Conservation (phyloP, 2,888 invertebrate genomes). For the Catocala fraxini region DNA sequence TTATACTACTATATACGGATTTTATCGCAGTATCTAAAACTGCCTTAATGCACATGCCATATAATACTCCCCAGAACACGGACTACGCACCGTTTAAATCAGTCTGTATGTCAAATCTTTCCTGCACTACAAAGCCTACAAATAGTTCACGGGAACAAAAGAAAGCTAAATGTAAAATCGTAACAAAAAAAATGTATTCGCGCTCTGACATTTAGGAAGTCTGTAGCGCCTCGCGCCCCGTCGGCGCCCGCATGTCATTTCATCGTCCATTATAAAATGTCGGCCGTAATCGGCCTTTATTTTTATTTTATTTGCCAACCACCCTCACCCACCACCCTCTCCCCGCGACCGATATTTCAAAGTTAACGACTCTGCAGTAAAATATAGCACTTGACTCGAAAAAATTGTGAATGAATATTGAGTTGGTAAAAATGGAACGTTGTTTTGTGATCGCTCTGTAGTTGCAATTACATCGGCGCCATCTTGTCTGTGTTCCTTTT, state of each 20-base stretch:
- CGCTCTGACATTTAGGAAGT: slow-evolving; percentile 54
- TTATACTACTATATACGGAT: too few species aligned
- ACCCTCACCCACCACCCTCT: slow-evolving; percentile 55
- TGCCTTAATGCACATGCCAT: too few species aligned
- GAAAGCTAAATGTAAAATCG: slow-evolving; percentile 34
- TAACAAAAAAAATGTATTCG: slow-evolving; percentile 36
- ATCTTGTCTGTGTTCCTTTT: slow-evolving; percentile 46
- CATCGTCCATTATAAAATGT: slow-evolving; percentile 86
- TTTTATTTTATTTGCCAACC: slow-evolving; percentile 85
- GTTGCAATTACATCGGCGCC: slow-evolving; percentile 49
- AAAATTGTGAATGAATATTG: slow-evolving; percentile 76
- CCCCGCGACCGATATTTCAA: slow-evolving; percentile 82
- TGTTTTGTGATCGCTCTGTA: slow-evolving; percentile 51
- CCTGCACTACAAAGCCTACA: slow-evolving; percentile 11
- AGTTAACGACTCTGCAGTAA: slow-evolving; percentile 85
- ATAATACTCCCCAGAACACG: not conserved
- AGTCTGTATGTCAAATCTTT: not conserved
- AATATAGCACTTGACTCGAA: slow-evolving; percentile 81
- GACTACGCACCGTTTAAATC: too few species aligned
- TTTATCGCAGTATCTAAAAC: too few species aligned
- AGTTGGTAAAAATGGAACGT: slow-evolving; percentile 59
- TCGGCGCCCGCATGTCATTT: slow-evolving; percentile 86
- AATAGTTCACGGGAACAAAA: slow-evolving; percentile 38
- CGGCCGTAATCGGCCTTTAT: slow-evolving; percentile 85
- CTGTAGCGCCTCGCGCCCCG: slow-evolving; percentile 59